These are phyloP conservation scores for Sebastes baramenuke DNA, from an alignment of 2,797 vertebrate genomes.

Conservation along the genomic window DNA sequence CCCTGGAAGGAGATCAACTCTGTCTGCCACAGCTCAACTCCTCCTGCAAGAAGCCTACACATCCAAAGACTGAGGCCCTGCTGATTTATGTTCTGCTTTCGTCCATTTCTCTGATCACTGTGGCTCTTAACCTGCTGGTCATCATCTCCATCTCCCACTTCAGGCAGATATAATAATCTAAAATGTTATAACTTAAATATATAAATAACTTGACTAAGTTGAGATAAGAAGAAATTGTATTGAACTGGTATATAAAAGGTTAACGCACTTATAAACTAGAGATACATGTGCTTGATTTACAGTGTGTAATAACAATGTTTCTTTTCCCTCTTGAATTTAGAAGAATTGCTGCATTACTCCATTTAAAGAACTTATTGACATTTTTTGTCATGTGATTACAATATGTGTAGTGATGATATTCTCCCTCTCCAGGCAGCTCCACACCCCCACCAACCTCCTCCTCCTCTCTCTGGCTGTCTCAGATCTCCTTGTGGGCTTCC, in stretches of 20 bases:
- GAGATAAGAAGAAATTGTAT: not conserved
- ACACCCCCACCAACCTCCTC: conserved; percentile 59
- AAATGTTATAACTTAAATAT: not conserved
- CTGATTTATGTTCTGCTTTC: conserved; percentile 56
- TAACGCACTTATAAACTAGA: not conserved
- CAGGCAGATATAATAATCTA: conserved; percentile 24
- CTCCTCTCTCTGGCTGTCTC: conserved; percentile 59
- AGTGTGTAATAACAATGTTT: not conserved
- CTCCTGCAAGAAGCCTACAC: conserved; percentile 41
- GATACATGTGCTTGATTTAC: not conserved
- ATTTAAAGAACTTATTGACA: not conserved
- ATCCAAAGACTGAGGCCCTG: not conserved
- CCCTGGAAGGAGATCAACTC: not conserved
- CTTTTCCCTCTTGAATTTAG: not conserved
- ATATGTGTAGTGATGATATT: conserved; percentile 21
- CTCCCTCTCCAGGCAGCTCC: conserved; percentile 54
- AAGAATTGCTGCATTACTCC: not conserved
- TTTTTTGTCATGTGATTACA: not conserved
- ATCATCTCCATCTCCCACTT: conserved; percentile 63
- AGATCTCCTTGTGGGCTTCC: conserved; percentile 51
- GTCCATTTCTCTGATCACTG: conserved; percentile 42
- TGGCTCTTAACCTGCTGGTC: conserved; percentile 56
- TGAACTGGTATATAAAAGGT: not conserved
- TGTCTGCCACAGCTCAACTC: conserved; percentile 38
- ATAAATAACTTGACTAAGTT: not conserved